Base-by-base conservation (phyloP, 2,888 invertebrate species). In the Athrips mouffetella region DNA sequence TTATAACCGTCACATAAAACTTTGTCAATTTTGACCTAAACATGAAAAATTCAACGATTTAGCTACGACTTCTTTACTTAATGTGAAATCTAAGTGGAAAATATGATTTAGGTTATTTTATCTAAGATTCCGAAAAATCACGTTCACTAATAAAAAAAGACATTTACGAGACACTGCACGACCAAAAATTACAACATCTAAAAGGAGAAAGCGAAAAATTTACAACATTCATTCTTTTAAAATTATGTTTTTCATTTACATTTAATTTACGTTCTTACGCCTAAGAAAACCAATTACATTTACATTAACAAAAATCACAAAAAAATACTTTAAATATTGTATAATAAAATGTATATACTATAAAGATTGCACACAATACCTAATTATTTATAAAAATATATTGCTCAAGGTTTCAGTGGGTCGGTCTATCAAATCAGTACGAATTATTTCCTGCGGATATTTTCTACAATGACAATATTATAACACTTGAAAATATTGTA, bases 331-430 rank as follows among this genome's bases (percentile, higher is more conserved):
- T 70, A 72, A 72, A 71, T 71, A 67, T 78, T 82, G 80, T 81
- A 78, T 81, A 82, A 80, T 74, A 75, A 82, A 82, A 11, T 16
- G 31, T 48, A 48, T 48, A 52, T 47, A 70, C 69, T 70, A 70
- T 57, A 76, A 75, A 70, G 64, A 63, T 72, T 65, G 72, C 72
- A 81, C 81, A 73, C 70, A 78, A 81, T 84, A 79, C 80, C 80
- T 83, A 85, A 77, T 81, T 76, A 62, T 55, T 77, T 85, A 84
- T 84, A 84, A 86, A 86, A 87, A 87, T 85, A 86, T 87, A 87
- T 86, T 86, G 85, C 87, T 87, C 83, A 84, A 76, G 80, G 68
- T 87, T 84, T 65, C 84, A 77, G 73, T 82, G 83, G 82, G 50
- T 52, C 45, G 81, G 82, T 83, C 70, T 76, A 78, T 79, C 70